Conservation (phyloP, 2,888 invertebrate genomes). For the Mechanitis messenoides region DNA sequence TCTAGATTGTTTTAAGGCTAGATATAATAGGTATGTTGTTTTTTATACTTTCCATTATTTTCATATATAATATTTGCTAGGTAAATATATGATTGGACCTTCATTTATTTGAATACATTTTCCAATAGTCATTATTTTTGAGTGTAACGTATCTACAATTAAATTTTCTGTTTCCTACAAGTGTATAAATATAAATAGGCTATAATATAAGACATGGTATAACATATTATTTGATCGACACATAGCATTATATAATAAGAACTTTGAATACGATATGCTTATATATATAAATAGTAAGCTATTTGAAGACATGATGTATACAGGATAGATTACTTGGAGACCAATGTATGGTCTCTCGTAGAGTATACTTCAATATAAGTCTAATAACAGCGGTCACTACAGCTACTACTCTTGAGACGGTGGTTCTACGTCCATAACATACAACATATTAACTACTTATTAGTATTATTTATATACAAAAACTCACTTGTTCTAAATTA, state of each 20-base stretch:
- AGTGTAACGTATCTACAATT: background rate
- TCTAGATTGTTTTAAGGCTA: background rate
- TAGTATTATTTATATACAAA: conserved; percentile 23
- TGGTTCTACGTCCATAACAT: conserved; percentile 14
- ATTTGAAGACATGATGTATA: background rate
- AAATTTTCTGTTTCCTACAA: background rate
- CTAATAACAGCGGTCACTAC: background rate
- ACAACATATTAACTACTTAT: conserved; percentile 9
- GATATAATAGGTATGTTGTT: background rate
- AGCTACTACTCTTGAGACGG: background rate
- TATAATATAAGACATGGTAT: background rate
- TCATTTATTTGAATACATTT: conserved; percentile 10
- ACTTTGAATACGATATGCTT: conserved; percentile 3
- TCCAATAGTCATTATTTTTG: conserved; percentile 1
- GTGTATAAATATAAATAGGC: background rate
- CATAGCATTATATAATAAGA: background rate
- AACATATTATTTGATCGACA: background rate
- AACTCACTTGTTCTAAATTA: background rate
- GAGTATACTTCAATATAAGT: too few relatives aligned
- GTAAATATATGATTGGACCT: conserved; percentile 13
- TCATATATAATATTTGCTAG: conserved; percentile 5
- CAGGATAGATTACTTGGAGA: background rate
- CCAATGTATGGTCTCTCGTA: background rate
- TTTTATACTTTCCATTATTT: background rate
- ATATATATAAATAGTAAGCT: background rate